Evolutionary conservation across 1,140 invertebrate species (phyloP), one percentile per base, ranked within the genome.

Genomic region (Oscheius sp.): DNA sequence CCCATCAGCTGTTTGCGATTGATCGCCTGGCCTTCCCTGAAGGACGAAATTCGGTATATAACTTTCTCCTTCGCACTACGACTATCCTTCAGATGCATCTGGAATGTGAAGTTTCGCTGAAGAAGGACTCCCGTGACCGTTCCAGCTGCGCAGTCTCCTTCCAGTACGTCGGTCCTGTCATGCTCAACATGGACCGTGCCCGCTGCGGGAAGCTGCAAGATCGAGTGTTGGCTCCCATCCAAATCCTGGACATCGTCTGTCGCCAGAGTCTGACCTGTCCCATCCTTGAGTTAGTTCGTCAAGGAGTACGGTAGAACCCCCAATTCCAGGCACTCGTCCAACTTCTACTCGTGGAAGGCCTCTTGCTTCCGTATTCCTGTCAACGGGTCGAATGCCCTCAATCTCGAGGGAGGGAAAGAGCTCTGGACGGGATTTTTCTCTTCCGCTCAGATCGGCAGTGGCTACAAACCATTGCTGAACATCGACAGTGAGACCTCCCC

Each of bases 341-440:
- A 68, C 42, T 79, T 79, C 70, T 79, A 77, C 69, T 36, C 78
- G 18, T 79, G 78, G 78, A 79, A 79, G 65, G 65, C 65, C 29
- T 79, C 78, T 20, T 78, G 59, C 70, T 79, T 77, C 69, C 74
- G 73, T 36, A 59, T 79, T 26, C 78, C 78, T 28, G 46, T 64
- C 10, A 49, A 69, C 46, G 75, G 49, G n/a, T 34, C 29, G n/a
- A 29, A 59, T 15, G 68, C 74, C 28, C 59, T 79, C 34, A 63
- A 80, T 63, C 36, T 79, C 38, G 79, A 76, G n/a, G 79, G 79
- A 7, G 78, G 79, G 34, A 80, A 80, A 49, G 77, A 79, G 63
- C 58, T 79, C 42, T 79, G 78, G 78, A 74, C 65, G 42, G 78
- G 78, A 28, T 80, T 79, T 66, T 79, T 80, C 42, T 66, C 78